phyloP scores from a whole-genome alignment of 1,140 invertebrate species.

The Steinernema khuongi region DNA sequence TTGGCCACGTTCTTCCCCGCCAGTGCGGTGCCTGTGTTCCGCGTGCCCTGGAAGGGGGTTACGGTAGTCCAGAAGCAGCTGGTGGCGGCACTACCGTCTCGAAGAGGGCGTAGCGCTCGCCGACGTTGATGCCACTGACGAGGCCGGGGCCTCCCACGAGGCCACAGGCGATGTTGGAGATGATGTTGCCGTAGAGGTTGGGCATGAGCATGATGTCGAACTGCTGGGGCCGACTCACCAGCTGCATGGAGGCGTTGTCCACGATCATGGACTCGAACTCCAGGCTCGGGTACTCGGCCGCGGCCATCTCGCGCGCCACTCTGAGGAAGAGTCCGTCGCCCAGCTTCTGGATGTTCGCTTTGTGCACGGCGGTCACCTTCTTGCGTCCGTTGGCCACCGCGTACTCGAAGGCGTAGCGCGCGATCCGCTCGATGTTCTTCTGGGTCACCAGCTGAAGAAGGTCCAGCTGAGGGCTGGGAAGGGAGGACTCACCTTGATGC shows the following conservation, averaged over 20 bases:
- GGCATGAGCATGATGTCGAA: slow-evolving; percentile 98
- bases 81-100: slow-evolving; percentile 62
- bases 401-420: slow-evolving; percentile 91
- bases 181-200: slow-evolving; percentile 93
- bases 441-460: slow-evolving; percentile 72
- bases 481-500: slow-evolving; percentile 69
- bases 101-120: slow-evolving; percentile 65
- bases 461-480: not conserved
- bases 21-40: slow-evolving; percentile 85
- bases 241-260: slow-evolving; percentile 67
- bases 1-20: slow-evolving; percentile 94
- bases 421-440: slow-evolving; percentile 83
- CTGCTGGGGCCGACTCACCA: slow-evolving; percentile 88
- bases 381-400: slow-evolving; percentile 79
- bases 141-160: slow-evolving; percentile 91
- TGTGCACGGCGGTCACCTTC: slow-evolving; percentile 93
- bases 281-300: slow-evolving; percentile 28
- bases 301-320: slow-evolving; percentile 40
- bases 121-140: slow-evolving; percentile 90
- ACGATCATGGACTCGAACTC: slow-evolving; percentile 44
- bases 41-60: slow-evolving; percentile 67
- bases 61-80: not conserved
- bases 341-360: slow-evolving; percentile 78
- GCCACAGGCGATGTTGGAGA: slow-evolving; percentile 93
- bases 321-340: slow-evolving; percentile 56